Evolutionary conservation across 2,113 vertebrate genomes (phyloP).

Genomic region (Sander vitreus): DNA sequence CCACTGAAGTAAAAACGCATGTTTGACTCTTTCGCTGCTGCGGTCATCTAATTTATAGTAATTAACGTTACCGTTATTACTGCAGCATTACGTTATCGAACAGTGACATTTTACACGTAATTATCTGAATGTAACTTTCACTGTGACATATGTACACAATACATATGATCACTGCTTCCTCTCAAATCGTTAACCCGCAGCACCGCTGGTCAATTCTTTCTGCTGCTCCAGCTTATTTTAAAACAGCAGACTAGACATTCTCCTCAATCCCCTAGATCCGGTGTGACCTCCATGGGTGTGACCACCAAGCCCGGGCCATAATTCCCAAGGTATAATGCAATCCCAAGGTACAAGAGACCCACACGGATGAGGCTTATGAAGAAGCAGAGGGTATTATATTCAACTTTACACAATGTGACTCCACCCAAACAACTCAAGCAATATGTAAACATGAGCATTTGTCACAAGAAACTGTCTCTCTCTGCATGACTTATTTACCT

Average conservation of each 20-base stretch:
- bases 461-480: neutral
- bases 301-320: neutral
- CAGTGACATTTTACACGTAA: no score
- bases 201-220: neutral
- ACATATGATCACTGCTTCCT: neutral
- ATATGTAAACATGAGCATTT: neutral
- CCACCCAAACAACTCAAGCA: conserved; percentile 55
- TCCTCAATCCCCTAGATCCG: conserved; percentile 22
- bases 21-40: conserved; percentile 55
- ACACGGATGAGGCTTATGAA: conserved; percentile 18
- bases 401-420: conserved; percentile 51
- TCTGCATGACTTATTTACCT: neutral
- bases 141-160: neutral
- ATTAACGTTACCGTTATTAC: conserved; percentile 5
- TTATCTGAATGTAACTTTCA: neutral
- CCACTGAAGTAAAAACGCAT: conserved; percentile 43
- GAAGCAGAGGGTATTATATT: neutral
- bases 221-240: conserved; percentile 30
- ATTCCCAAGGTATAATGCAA: neutral
- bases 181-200: neutral
- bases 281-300: neutral
- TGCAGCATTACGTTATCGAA: neutral
- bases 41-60: neutral
- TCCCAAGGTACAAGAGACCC: no score
- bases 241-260: conserved; percentile 44